Evolutionary conservation across 2,888 invertebrate genomes (phyloP).

Genomic region (Leptinotarsa juncta): DNA sequence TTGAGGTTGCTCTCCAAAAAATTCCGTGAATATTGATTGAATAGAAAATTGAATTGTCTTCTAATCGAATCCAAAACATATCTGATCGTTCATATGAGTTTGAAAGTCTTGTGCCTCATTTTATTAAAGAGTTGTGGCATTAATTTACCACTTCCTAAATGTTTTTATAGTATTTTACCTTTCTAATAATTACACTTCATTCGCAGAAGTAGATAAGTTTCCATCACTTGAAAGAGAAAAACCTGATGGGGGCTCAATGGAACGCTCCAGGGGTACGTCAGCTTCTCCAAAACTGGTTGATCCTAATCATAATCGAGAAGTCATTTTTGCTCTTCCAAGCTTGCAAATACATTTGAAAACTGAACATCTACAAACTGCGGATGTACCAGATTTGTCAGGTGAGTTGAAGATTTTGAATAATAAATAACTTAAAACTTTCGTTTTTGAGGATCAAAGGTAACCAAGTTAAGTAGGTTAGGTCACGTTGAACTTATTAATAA

Average conservation of each 20-base stretch:
- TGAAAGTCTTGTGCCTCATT: too few relatives aligned
- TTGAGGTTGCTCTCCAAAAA: too few relatives aligned
- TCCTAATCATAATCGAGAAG: constrained; percentile 88
- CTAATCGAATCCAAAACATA: too few relatives aligned
- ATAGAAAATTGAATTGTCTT: too few relatives aligned
- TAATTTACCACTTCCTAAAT: too few relatives aligned
- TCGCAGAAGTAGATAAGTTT: constrained; percentile 87
- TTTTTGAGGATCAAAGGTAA: too few relatives aligned
- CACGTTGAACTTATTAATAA: not conserved
- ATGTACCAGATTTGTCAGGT: constrained; percentile 77
- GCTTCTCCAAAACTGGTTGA: constrained; percentile 75
- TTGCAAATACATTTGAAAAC: constrained; percentile 93
- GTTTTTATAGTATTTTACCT: too few relatives aligned
- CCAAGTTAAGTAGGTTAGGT: too few relatives aligned
- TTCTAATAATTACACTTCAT: not conserved
- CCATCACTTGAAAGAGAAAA: constrained; percentile 87
- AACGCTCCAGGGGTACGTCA: constrained; percentile 68
- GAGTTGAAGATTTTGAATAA: constrained; percentile 45
- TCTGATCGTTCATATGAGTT: too few relatives aligned
- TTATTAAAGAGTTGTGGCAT: too few relatives aligned
- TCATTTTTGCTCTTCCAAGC: constrained; percentile 96
- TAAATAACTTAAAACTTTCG: not conserved
- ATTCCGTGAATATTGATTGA: too few relatives aligned
- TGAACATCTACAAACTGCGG: constrained; percentile 85
- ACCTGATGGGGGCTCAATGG: constrained; percentile 71